These are phyloP conservation scores for Cygnus olor DNA, from an alignment of 2,797 vertebrate species.

Conservation along the genomic window DNA sequence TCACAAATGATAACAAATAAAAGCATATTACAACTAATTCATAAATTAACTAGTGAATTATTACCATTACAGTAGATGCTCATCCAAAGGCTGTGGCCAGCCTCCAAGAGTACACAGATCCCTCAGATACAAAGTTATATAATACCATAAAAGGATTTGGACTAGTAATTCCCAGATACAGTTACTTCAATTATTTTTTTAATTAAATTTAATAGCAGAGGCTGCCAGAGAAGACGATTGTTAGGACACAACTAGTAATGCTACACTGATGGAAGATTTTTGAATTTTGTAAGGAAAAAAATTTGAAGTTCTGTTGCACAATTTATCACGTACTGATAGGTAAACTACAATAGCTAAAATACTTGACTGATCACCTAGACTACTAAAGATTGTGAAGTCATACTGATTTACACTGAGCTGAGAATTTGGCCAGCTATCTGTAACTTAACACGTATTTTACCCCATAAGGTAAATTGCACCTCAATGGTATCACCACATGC, in stretches of 20 bases:
- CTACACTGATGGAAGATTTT: rapidly evolving
- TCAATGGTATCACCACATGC: not conserved
- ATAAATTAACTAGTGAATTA: not conserved
- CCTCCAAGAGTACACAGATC: not conserved
- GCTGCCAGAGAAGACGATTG: not conserved
- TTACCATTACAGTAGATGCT: not conserved
- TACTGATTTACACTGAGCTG: not conserved
- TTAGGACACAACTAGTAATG: not conserved
- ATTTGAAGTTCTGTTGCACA: not conserved
- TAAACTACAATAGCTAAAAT: not conserved
- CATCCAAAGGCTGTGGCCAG: not conserved
- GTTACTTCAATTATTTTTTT: not conserved
- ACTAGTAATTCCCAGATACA: not conserved
- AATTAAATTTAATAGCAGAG: not conserved
- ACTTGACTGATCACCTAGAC: not conserved
- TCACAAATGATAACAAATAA: not conserved
- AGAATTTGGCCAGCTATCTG: not conserved
- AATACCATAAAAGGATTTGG: not conserved
- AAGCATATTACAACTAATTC: not conserved
- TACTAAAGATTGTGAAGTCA: not conserved
- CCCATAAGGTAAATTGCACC: not conserved
- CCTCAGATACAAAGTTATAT: not conserved
- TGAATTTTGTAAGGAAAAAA: not conserved
- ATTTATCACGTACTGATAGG: not conserved
- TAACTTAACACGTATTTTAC: not conserved